Evolutionary conservation across 2,888 invertebrate genomes (phyloP), one percentile per base, ranked within the genome.

Genomic region (Sclerodermus sp.): DNA sequence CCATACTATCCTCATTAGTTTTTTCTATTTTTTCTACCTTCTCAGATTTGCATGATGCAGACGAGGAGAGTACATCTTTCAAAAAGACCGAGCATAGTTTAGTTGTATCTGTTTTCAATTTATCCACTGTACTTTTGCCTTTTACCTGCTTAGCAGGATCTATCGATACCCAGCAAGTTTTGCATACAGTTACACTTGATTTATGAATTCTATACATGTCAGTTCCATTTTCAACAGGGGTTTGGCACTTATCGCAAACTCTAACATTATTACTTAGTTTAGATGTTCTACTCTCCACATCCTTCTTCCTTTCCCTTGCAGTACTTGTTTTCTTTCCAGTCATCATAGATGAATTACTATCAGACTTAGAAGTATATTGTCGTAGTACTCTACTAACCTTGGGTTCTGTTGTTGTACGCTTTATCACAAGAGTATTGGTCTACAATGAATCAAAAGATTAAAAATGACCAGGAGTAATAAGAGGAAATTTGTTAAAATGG

Each of bases 11-110:
- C 8, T 23, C 23, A 23, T 23, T 8, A 23, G 3, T 23, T 23
- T 23, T 8, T 8, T 23, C 23, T 23, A 23, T 23, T 8, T 23
- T 23, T 8, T 5, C 8, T 23, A 8, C 4, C 8, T 3, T 5
- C 23, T 23, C 23, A 23, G 23, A 3, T 23, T 23, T 23, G 3
- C 3, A 3, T 23, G 23, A 23, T 23, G 23, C 3, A 23, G 23
- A 5, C 8, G 8, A 5, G 4, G 8, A 23, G n/a, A 73, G 47
- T 3, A 76, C 66, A 47, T 77, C 77, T 45, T 68, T 70, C 2
- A 77, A 47, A 12, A 71, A 67, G 3, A 77, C 71, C n/a, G 70
- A 55, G 39, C 77, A 77, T 12, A 61, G 42, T 50, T 64, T 72
- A 8, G 23, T 23, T 23, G 23, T 8, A 3, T 23, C 23, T 23